Conservation (phyloP, 2,113 vertebrate species). For the Indicator maculatus region DNA sequence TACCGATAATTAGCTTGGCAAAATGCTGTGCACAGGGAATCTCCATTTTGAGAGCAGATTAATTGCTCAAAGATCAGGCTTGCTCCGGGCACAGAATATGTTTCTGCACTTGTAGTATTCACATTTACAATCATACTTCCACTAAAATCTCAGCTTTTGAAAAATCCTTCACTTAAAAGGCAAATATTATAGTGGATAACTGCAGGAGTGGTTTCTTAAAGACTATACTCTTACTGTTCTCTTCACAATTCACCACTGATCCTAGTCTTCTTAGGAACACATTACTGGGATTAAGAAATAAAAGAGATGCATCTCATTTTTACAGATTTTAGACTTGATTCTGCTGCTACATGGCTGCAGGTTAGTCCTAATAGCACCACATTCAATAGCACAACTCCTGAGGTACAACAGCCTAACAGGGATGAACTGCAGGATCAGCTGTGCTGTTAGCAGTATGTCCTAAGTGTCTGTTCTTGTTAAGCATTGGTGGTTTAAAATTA, state of each 20-base stretch:
- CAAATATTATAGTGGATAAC: background rate
- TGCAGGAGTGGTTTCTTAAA: background rate
- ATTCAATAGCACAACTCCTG: background rate
- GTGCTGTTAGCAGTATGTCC: background rate
- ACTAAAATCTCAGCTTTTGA: background rate
- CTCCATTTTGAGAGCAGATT: conserved; percentile 58
- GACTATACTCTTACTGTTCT: background rate
- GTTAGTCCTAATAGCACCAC: background rate
- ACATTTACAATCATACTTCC: background rate
- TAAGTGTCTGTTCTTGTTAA: background rate
- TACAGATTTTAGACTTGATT: background rate
- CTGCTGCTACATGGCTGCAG: background rate
- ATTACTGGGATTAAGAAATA: background rate
- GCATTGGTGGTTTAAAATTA: background rate
- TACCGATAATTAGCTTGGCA: conserved; percentile 60
- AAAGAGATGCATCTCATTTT: background rate
- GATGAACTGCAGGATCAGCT: background rate
- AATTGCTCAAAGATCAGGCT: conserved; percentile 34
- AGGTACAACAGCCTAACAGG: background rate
- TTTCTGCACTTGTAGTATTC: background rate
- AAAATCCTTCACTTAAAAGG: background rate
- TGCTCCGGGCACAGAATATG: background rate
- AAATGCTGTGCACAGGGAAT: conserved; percentile 24
- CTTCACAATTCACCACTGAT: background rate
- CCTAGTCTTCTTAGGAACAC: background rate